A percentile compares a stretch with the other conserved stretches of the same genome.
Evolutionary conservation across 2,888 invertebrate species (phyloP).

Genomic region (Tortrix viridana): DNA sequence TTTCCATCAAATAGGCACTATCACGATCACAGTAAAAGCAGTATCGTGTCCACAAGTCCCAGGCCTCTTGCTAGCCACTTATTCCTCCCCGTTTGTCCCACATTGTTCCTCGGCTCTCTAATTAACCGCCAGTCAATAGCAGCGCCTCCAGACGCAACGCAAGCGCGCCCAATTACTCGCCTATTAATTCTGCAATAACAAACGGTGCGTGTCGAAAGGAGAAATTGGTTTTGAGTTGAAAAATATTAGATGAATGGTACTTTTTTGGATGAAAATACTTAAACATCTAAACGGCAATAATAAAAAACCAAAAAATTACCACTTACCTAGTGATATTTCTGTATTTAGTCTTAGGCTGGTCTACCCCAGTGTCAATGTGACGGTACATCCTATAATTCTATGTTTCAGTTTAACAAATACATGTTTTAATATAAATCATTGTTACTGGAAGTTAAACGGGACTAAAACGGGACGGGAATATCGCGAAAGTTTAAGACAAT

Average conservation of each 20-base stretch:
- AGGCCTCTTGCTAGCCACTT: slow-evolving; percentile 26
- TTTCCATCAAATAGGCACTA: no score
- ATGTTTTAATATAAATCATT: no score
- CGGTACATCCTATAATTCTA: no score
- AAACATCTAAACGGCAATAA: no score
- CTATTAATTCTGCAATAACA: slow-evolving; percentile 45
- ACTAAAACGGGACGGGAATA: no score
- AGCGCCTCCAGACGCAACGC: slow-evolving; percentile 40
- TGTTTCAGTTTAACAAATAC: no score
- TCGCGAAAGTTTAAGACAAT: no score
- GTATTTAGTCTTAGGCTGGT: no score
- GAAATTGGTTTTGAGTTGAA: slow-evolving; percentile 15
- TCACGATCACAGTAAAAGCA: neutral
- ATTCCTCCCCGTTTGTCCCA: slow-evolving; percentile 38
- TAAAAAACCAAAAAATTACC: no score
- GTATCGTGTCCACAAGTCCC: slow-evolving; percentile 8
- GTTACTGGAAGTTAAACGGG: no score
- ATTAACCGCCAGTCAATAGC: slow-evolving; percentile 42
- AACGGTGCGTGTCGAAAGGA: slow-evolving; percentile 20
- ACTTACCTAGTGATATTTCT: no score
- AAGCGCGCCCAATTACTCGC: slow-evolving; percentile 43
- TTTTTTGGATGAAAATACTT: neutral
- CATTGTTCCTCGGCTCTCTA: slow-evolving; percentile 39
- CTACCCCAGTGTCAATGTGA: no score
- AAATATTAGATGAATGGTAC: neutral